Conservation (phyloP, 2,888 invertebrate genomes). For the Didymodactylos carnosus region DNA sequence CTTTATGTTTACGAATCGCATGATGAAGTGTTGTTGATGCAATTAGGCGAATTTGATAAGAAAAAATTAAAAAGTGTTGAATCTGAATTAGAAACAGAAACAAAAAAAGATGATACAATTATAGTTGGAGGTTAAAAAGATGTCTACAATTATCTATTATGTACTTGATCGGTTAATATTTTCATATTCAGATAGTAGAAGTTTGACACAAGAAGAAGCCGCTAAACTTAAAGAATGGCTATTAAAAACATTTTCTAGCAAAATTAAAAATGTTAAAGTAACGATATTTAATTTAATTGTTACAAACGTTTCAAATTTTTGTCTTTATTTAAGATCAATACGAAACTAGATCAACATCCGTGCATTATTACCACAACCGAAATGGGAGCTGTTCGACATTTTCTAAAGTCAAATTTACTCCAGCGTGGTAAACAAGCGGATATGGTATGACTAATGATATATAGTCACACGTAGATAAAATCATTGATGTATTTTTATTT, state of each 20-base stretch:
- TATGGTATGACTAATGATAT: constrained; percentile 26
- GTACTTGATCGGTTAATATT: neutral
- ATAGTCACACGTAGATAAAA: too few species aligned
- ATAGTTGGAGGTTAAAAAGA: neutral
- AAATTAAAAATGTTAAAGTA: constrained; percentile 47
- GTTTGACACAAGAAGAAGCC: constrained; percentile 52
- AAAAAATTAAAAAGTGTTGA: constrained; percentile 65
- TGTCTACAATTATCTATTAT: neutral
- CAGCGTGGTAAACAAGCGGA: neutral
- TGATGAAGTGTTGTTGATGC: constrained; percentile 78
- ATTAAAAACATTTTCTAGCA: constrained; percentile 52
- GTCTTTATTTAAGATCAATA: constrained; percentile 43
- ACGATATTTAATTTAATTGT: neutral
- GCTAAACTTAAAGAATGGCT: constrained; percentile 60
- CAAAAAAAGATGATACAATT: constrained; percentile 9
- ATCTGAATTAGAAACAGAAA: constrained; percentile 36
- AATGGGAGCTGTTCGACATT: constrained; percentile 87
- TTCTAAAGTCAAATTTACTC: constrained; percentile 29
- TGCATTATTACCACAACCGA: constrained; percentile 84
- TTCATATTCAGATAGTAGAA: constrained; percentile 41
- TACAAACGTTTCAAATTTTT: neutral
- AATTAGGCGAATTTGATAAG: constrained; percentile 59
- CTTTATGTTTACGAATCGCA: constrained; percentile 89
- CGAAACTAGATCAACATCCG: constrained; percentile 61
- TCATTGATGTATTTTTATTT: too few species aligned